These are phyloP conservation scores for Tympanuchus pallidicinctus DNA, from an alignment of 2,113 vertebrate species.

Conservation along the genomic window DNA sequence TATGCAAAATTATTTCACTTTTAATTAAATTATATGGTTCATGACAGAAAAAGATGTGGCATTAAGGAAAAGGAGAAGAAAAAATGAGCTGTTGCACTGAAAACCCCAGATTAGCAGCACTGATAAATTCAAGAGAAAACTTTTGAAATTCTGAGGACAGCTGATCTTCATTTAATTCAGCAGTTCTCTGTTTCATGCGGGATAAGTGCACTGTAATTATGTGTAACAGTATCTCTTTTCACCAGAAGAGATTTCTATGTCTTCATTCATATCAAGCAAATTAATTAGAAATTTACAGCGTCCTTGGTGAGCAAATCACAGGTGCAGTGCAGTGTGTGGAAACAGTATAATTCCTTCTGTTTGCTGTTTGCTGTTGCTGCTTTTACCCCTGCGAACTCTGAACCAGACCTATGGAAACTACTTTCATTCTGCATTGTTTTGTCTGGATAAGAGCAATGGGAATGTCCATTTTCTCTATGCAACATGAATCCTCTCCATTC, in stretches of 20 bases:
- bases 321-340: background rate
- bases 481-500: background rate
- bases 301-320: background rate
- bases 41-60: background rate
- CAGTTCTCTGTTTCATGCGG: background rate
- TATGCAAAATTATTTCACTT: background rate
- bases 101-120: background rate
- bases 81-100: background rate
- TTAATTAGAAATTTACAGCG: background rate
- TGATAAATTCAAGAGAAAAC: background rate
- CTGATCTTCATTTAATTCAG: background rate
- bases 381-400: background rate
- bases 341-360: background rate
- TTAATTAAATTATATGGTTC: background rate
- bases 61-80: background rate
- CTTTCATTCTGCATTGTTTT: background rate
- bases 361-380: background rate
- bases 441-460: background rate
- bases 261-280: background rate
- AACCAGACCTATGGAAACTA: background rate
- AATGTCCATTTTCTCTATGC: background rate
- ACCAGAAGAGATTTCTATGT: background rate
- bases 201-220: background rate
- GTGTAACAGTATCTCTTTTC: background rate
- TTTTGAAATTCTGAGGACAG: background rate